phyloP scores from a whole-genome alignment of 2,888 invertebrate species.

The Scaptomyza tumidula region DNA sequence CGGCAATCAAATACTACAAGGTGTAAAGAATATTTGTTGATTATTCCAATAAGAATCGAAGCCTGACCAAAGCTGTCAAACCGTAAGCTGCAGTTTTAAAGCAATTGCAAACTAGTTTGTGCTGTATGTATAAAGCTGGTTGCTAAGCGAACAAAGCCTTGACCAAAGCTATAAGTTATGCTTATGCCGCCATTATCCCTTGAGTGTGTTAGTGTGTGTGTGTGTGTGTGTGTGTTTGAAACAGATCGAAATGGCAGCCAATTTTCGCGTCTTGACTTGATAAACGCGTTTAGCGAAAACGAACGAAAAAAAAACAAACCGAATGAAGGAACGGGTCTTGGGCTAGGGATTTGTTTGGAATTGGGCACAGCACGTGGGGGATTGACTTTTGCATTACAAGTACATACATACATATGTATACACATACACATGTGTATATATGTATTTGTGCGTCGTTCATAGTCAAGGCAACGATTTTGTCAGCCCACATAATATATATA shows the following conservation, averaged over 20 bases:
- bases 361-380: conserved; percentile 45
- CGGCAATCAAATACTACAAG: too few species aligned
- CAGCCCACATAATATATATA: conserved; percentile 45
- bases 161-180: conserved; percentile 53
- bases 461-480: conserved; percentile 60
- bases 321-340: neutral
- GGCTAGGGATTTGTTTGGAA: conserved; percentile 17
- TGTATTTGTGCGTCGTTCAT: conserved; percentile 35
- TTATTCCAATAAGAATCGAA: too few species aligned
- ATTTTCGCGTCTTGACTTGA: conserved; percentile 66
- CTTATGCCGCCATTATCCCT: conserved; percentile 40
- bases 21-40: too few species aligned
- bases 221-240: conserved; percentile 14
- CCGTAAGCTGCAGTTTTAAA: neutral
- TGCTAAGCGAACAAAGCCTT: conserved; percentile 24
- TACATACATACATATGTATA: conserved; percentile 5
- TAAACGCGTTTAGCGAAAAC: conserved; percentile 42
- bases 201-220: neutral
- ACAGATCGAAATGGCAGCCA: conserved; percentile 67
- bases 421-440: neutral
- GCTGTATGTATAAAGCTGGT: conserved; percentile 8
- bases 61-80: neutral
- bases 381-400: conserved; percentile 23
- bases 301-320: neutral
- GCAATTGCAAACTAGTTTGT: neutral